A percentile compares a stretch with the other conserved stretches of the same genome.
These are phyloP conservation scores for Drosophila niveifrons DNA, from an alignment of 2,888 invertebrate species.

Conservation along the genomic window DNA sequence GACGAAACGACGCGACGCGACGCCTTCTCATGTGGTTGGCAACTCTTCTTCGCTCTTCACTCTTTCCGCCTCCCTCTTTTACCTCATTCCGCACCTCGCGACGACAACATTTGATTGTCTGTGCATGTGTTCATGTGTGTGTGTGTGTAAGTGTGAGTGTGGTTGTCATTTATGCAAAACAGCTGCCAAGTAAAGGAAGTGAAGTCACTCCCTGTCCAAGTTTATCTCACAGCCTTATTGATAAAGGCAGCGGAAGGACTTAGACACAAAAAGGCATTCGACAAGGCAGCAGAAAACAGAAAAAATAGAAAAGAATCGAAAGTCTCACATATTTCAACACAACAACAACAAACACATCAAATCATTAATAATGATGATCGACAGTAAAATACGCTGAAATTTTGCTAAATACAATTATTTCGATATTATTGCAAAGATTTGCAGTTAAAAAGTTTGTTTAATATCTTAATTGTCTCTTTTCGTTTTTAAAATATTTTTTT, in stretches of 20 bases:
- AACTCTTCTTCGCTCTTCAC: conserved; percentile 36
- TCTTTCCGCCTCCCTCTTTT: conserved; percentile 6
- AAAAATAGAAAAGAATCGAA: conserved; percentile 26
- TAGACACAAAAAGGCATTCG: conserved; percentile 65
- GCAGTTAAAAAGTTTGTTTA: too few relatives aligned
- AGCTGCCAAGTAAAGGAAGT: conserved; percentile 74
- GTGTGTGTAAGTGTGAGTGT: conserved; percentile 32
- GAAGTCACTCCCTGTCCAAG: conserved; percentile 64
- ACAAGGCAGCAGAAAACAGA: conserved; percentile 12
- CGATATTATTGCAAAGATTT: too few relatives aligned
- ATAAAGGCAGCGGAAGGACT: conserved; percentile 77
- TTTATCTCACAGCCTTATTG: conserved; percentile 73
- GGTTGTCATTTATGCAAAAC: conserved; percentile 76
- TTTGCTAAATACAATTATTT: too few relatives aligned
- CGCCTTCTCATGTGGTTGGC: conserved; percentile 58
- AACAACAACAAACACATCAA: not conserved
- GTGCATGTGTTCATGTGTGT: conserved; percentile 36
- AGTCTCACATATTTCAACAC: conserved; percentile 19
- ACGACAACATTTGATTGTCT: conserved; percentile 68
- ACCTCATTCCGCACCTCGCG: conserved; percentile 34
- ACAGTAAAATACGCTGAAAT: conserved; percentile 13
- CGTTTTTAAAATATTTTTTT: too few relatives aligned
- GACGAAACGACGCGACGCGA: conserved; percentile 47
- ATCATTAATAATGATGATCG: not conserved
- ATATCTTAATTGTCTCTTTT: too few relatives aligned